Evolutionary conservation across 2,113 vertebrate species (phyloP).

Genomic region (Cariama cristata): DNA sequence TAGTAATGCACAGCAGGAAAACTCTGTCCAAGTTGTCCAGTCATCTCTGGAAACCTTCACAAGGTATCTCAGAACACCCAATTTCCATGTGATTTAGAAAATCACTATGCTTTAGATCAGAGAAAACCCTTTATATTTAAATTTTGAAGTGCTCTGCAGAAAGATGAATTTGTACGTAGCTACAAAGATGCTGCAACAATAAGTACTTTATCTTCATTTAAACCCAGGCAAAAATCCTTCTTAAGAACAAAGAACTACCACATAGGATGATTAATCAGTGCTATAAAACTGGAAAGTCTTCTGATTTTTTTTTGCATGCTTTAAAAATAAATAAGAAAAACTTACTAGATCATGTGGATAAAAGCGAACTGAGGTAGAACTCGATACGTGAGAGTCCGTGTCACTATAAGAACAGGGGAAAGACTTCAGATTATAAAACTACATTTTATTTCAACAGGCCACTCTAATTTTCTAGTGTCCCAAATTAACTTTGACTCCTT

Average conservation of each 20-base stretch:
- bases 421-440: constrained; percentile 67
- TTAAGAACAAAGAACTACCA: background rate
- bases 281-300: background rate
- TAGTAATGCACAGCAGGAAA: background rate
- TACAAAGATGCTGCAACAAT: background rate
- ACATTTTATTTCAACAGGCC: constrained; percentile 31
- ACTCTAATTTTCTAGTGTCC: background rate
- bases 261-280: background rate
- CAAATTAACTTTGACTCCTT: background rate
- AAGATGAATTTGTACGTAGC: background rate
- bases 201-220: background rate
- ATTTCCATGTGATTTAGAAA: background rate
- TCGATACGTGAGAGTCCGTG: constrained; percentile 98
- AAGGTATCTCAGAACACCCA: background rate
- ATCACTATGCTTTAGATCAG: background rate
- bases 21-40: background rate
- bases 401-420: constrained; percentile 87
- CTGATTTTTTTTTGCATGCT: constrained; percentile 24
- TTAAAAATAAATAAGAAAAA: constrained; percentile 54
- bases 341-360: constrained; percentile 99
- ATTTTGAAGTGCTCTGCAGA: background rate
- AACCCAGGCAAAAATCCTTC: background rate
- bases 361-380: constrained; percentile 99
- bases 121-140: background rate
- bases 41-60: background rate